Evolutionary conservation across 2,888 invertebrate genomes (phyloP).

Genomic region (Didymodactylos carnosus): DNA sequence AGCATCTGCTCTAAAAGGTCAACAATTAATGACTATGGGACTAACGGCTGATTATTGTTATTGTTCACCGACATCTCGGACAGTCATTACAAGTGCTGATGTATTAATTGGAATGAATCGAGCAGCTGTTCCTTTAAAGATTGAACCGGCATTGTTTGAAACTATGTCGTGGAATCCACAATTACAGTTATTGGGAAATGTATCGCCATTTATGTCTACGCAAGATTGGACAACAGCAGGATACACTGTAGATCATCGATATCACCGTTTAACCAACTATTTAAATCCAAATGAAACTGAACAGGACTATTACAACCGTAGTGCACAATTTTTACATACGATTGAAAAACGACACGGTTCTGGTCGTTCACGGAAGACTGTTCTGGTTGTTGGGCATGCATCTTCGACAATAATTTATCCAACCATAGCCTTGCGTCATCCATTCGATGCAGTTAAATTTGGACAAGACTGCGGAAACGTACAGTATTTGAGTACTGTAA

Average conservation of each 20-base stretch:
- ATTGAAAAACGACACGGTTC: not conserved
- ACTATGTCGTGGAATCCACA: not conserved
- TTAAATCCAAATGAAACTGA: not conserved
- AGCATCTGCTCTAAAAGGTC: not conserved
- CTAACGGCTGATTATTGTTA: not conserved
- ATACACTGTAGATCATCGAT: not conserved
- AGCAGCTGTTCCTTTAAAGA: not conserved
- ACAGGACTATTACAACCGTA: not conserved
- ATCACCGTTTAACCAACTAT: not conserved
- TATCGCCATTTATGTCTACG: not conserved
- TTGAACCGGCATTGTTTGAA: not conserved
- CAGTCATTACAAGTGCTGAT: not conserved
- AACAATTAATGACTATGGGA: not conserved
- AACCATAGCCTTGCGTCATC: not conserved
- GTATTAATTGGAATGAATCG: not conserved
- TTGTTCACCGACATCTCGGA: not conserved
- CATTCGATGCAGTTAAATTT: not conserved
- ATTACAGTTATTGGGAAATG: not conserved
- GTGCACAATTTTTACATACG: not conserved
- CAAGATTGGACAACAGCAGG: not conserved
- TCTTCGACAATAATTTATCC: not conserved
- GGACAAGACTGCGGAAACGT: not conserved
- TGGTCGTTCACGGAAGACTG: not conserved
- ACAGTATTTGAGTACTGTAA: not conserved
- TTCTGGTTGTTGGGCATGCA: not conserved